Evolutionary conservation across 2,888 invertebrate species (phyloP).

Genomic region (Euproctis similis): DNA sequence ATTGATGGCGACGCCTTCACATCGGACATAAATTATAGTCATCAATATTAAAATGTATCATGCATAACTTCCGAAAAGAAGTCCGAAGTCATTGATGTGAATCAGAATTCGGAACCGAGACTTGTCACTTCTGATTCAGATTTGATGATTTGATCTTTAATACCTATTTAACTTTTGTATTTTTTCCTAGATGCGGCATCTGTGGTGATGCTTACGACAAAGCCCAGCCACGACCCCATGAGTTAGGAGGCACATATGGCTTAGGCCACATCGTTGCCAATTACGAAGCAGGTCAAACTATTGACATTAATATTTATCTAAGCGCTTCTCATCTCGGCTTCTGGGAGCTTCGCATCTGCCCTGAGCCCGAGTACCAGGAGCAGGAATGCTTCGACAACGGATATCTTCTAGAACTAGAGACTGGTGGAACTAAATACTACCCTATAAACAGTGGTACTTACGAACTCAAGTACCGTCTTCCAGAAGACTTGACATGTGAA

Average conservation of each 20-base stretch:
- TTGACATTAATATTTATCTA: slow-evolving; percentile 82
- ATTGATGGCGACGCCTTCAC: no score
- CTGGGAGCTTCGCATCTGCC: slow-evolving; percentile 88
- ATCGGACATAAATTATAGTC: no score
- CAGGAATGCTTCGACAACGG: slow-evolving; percentile 83
- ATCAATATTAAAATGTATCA: no score
- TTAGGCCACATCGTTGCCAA: slow-evolving; percentile 83
- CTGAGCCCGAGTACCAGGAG: slow-evolving; percentile 78
- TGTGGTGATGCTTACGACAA: slow-evolving; percentile 89
- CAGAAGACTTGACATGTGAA: slow-evolving; percentile 78
- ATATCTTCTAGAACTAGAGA: slow-evolving; percentile 75
- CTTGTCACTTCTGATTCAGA: no score
- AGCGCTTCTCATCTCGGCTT: slow-evolving; percentile 90
- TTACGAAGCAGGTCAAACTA: slow-evolving; percentile 78
- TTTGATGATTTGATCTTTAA: no score
- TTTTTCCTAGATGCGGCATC: slow-evolving; percentile 79
- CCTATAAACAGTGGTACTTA: slow-evolving; percentile 78
- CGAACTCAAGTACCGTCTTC: slow-evolving; percentile 78
- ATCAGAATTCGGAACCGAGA: no score
- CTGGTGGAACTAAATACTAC: slow-evolving; percentile 77
- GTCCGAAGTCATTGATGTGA: no score
- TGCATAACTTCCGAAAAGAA: no score
- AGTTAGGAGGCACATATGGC: slow-evolving; percentile 87
- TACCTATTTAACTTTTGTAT: no score
- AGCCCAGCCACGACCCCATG: slow-evolving; percentile 81